Evolutionary conservation across 2,888 invertebrate genomes (phyloP).

Genomic region (Nephrotoma guestfalica): DNA sequence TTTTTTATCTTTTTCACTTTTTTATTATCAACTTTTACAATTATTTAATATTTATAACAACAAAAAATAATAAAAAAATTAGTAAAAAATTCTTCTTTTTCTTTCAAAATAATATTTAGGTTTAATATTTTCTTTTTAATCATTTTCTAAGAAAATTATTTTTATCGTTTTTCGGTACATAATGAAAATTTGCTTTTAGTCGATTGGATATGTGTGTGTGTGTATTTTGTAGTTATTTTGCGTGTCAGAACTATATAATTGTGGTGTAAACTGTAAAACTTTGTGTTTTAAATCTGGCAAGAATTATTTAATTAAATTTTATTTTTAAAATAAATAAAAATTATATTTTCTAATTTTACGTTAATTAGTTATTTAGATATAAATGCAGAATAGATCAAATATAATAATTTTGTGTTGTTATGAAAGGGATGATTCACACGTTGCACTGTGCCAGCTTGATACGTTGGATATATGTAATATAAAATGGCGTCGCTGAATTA

Average conservation of each 20-base stretch:
- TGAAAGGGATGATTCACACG: not conserved
- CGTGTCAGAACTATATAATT: not conserved
- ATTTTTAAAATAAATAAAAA: not conserved
- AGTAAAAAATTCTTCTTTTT: not conserved
- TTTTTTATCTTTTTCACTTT: not conserved
- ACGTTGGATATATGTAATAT: not conserved
- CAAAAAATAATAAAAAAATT: not conserved
- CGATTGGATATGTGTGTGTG: not conserved
- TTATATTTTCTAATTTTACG: not conserved
- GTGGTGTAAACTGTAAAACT: not conserved
- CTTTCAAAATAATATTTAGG: not conserved
- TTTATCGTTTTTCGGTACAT: not conserved
- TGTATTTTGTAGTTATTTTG: not conserved
- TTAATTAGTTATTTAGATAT: not conserved
- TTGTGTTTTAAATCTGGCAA: not conserved
- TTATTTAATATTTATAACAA: not conserved
- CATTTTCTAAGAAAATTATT: not conserved
- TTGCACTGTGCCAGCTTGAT: not conserved
- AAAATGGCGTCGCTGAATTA: not conserved
- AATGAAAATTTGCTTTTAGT: not conserved
- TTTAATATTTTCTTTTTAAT: not conserved
- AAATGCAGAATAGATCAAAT: not conserved
- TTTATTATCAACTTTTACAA: not conserved
- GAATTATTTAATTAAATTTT: not conserved
- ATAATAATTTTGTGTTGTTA: not conserved